Evolutionary conservation across 2,113 vertebrate genomes (phyloP).

Genomic region (Himantopus leucocephalus): DNA sequence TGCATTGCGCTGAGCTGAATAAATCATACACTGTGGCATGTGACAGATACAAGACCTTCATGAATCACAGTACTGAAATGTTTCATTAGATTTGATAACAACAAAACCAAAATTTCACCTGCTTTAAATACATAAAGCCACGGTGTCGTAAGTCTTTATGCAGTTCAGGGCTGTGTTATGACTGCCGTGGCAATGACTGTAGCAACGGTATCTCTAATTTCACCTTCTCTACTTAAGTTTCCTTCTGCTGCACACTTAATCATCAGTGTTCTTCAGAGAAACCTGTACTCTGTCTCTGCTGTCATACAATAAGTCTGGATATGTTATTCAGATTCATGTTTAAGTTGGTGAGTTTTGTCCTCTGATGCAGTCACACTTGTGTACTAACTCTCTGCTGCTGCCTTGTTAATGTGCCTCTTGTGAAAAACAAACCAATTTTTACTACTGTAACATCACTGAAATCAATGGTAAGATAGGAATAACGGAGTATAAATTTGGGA

Average conservation of each 20-base stretch:
- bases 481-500: neutral
- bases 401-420: neutral
- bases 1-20: neutral
- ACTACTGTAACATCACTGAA: neutral
- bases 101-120: neutral
- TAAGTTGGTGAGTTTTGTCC: neutral
- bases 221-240: neutral
- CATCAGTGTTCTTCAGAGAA: neutral
- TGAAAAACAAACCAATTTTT: neutral
- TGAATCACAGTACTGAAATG: neutral
- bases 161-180: neutral
- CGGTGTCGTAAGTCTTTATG: neutral
- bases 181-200: neutral
- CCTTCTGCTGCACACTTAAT: neutral
- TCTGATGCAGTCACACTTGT: neutral
- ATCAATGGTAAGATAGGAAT: neutral
- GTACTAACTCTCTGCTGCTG: neutral
- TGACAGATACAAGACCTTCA: neutral
- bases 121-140: neutral
- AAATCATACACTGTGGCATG: neutral
- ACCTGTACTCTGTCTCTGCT: neutral
- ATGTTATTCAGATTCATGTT: neutral
- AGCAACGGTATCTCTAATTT: neutral
- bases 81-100: neutral
- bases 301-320: neutral